Evolutionary conservation across 2,113 vertebrate genomes (phyloP), one percentile per base, ranked within the genome.

Genomic region (Rhipidura dahli): DNA sequence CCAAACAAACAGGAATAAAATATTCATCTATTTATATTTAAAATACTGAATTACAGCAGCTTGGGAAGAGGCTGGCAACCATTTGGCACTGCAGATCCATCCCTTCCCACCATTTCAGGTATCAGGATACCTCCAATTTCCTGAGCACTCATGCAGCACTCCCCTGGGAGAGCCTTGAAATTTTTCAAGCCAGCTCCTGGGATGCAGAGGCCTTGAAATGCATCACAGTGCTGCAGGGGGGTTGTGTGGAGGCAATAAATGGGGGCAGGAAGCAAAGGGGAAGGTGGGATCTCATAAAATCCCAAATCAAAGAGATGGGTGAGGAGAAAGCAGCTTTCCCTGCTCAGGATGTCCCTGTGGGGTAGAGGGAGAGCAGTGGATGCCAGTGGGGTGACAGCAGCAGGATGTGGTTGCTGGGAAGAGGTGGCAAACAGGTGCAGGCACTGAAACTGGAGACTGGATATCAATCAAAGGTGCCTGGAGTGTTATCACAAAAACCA

Each of bases 281-380:
- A 40, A 77, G 26, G 51, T 37, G 70, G 11, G 28, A 45, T 44
- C 70, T 57, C 13, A 44, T 3, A 18, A 44, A 92, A 21, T 19
- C 37, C 47, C 8, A 33, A n/a, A 40, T 4, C 21, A 7, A 22
- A 61, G 82, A 11, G 47, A 26, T 2, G 24, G 9, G 49, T 0
- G 33, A 79, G 75, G 49, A 72, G 30, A 33, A 35, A 51, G 22
- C 0, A 0, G 27, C 53, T 56, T 27, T 50, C 16, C 49, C 57
- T 0, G 0, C 3, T 15, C 2, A 20, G 47, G 77, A 9, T 7
- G 17, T 14, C 27, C 30, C 53, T 0, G 0, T 8, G 87, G 76
- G 42, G 20, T 0, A 5, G 13, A 56, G 37, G 2, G 6, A 28
- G 54, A 70, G 49, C 85, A 12, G 88, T 30, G n/a, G 68, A 0